These are phyloP conservation scores for Drosophila cardini DNA, from an alignment of 1,140 invertebrate genomes.

Conservation along the genomic window DNA sequence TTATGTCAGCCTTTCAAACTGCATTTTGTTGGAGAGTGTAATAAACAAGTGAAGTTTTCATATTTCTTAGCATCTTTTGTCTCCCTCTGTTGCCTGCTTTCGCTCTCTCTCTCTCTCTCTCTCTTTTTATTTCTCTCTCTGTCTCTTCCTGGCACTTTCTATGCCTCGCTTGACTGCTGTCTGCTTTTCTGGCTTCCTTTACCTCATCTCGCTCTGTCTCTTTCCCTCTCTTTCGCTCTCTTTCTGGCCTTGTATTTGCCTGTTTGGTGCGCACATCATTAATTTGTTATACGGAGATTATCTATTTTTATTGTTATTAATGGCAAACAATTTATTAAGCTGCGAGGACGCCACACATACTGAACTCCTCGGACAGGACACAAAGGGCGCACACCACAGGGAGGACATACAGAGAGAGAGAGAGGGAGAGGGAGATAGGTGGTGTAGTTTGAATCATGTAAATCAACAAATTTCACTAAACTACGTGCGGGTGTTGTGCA, in stretches of 20 bases:
- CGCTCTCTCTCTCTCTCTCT: slow-evolving; percentile 17
- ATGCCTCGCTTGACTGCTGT: background rate
- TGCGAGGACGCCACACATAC: slow-evolving; percentile 55
- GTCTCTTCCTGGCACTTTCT: background rate
- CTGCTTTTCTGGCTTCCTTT: background rate
- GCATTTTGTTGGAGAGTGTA: slow-evolving; percentile 53
- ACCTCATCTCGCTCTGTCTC: slow-evolving; percentile 5
- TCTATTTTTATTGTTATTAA: slow-evolving; percentile 85
- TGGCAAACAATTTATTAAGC: slow-evolving; percentile 84
- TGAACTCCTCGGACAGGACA: slow-evolving; percentile 10
- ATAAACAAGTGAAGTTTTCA: slow-evolving; percentile 57
- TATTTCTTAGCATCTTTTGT: slow-evolving; percentile 49
- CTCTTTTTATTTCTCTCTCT: background rate
- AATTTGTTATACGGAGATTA: slow-evolving; percentile 85
- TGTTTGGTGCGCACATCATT: slow-evolving; percentile 70
- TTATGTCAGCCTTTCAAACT: too few species aligned
- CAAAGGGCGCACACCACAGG: background rate
- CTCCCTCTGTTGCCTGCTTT: slow-evolving; percentile 14
- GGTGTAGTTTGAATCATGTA: slow-evolving; percentile 49
- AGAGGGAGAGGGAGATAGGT: background rate
- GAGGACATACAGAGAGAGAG: background rate
- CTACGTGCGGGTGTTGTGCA: slow-evolving; percentile 79
- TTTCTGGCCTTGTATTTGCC: slow-evolving; percentile 21
- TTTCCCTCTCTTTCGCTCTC: background rate
- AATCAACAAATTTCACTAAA: slow-evolving; percentile 82